Evolutionary conservation across 1,140 invertebrate species (phyloP), one percentile per base, ranked within the genome.

Genomic region (Drosophila ohnishii): DNA sequence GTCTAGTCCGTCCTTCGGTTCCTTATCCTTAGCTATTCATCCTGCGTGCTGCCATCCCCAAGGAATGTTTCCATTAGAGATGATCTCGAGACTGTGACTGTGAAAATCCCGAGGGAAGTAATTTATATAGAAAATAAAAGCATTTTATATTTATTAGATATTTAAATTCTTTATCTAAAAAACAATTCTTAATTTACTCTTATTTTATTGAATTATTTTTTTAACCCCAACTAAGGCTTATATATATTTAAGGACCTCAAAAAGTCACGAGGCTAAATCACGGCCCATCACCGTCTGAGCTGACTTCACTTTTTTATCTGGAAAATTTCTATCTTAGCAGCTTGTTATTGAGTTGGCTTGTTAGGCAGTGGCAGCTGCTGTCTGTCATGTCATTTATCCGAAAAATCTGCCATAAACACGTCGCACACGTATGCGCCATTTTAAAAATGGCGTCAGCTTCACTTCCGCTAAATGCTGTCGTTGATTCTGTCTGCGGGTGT

Each of bases 341-440:
- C 67, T 74, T 77, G 71, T 79, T 86, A 78, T 87, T 82, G 71
- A 78, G 47, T 77, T 67, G 45, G 59, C 66, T 79, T 74, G 60
- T 19, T 83, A 50, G 77, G 56, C 77, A 55, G 64, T 34, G 73
- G 56, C 77, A 65, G 64, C 37, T 69, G 61, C 56, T 45, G 56
- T 42, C 56, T 78, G 71, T 79, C 67, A 78, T 80, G 65, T 65
- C 66, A 79, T 66, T 84, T 85, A 62, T 45, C 73, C 73, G 32
- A 53, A 63, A 55, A 59, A 47, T 35, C 66, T 79, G 83, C 76
- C 84, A 86, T 86, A 79, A 86, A 64, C 83, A 86, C 83, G 83
- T 86, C 83, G 57, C 83, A 87, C 83, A 86, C 83, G 83, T 86
- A 79, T 82, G 64, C 53, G 66, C 83, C 75, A 86, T 86, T 86